These are phyloP conservation scores for Macrotis lagotis DNA, from an alignment of 2,113 vertebrate species.

Conservation along the genomic window DNA sequence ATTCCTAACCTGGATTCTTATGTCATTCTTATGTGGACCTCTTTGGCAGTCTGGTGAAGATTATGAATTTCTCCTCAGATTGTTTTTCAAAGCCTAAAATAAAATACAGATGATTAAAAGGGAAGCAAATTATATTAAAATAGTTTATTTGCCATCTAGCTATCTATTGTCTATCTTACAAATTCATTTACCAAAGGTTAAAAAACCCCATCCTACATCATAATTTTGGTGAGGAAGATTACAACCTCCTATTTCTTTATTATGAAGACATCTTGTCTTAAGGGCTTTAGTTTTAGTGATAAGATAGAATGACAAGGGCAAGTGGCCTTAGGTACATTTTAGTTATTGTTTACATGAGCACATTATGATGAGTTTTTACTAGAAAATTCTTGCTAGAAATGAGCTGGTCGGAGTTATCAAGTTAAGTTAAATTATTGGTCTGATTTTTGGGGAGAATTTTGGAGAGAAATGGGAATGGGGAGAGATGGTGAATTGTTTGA, in stretches of 20 bases:
- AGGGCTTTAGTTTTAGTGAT: constrained; percentile 24
- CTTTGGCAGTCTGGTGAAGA: neutral
- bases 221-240: neutral
- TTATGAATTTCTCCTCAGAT: neutral
- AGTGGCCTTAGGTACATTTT: neutral
- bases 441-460: neutral
- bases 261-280: constrained; percentile 26
- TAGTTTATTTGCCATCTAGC: neutral
- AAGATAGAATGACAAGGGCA: neutral
- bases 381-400: neutral
- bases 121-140: neutral
- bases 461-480: neutral
- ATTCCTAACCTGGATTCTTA: neutral
- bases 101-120: neutral
- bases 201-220: neutral
- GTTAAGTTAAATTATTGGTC: neutral
- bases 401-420: neutral
- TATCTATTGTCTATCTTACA: neutral
- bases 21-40: neutral
- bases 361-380: neutral
- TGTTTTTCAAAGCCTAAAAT: neutral
- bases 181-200: neutral
- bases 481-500: neutral
- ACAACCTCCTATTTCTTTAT: neutral
- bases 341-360: neutral